A percentile compares a stretch with the other conserved stretches of the same genome.
phyloP scores from a whole-genome alignment of 2,797 vertebrate genomes.

The Bradypus variegatus region DNA sequence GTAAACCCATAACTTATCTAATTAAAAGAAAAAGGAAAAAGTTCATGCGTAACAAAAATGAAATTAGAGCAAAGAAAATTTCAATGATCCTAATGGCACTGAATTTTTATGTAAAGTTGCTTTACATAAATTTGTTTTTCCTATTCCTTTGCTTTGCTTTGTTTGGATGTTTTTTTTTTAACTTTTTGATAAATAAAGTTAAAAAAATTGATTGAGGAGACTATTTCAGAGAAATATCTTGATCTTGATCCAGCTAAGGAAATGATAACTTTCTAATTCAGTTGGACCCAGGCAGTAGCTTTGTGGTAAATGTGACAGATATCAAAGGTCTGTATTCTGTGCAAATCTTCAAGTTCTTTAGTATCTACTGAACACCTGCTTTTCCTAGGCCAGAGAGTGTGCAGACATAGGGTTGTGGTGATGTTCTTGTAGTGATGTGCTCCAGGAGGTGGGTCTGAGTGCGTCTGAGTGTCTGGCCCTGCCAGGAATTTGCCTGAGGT shows the following conservation, averaged over 20 bases:
- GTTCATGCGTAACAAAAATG: no score
- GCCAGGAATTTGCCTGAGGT: neutral
- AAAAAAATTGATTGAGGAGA: neutral
- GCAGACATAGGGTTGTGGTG: no score
- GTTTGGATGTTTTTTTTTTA: no score
- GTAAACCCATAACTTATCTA: no score
- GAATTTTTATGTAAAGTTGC: neutral
- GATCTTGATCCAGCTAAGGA: neutral
- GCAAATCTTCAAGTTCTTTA: neutral
- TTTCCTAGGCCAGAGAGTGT: neutral
- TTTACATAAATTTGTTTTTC: neutral
- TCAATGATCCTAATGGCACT: neutral
- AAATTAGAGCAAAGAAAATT: neutral
- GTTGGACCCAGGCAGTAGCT: neutral
- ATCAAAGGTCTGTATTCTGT: neutral
- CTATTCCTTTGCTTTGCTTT: no score
- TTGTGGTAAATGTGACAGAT: neutral
- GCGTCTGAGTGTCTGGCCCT: neutral
- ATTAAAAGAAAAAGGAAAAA: no score
- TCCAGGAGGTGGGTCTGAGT: neutral
- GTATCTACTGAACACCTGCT: neutral
- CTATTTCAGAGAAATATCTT: neutral
- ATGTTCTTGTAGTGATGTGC: neutral
- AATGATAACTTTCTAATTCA: neutral
- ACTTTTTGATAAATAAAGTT: no score